Evolutionary conservation across 2,797 vertebrate species (phyloP).

Genomic region (Lagodon rhomboides): DNA sequence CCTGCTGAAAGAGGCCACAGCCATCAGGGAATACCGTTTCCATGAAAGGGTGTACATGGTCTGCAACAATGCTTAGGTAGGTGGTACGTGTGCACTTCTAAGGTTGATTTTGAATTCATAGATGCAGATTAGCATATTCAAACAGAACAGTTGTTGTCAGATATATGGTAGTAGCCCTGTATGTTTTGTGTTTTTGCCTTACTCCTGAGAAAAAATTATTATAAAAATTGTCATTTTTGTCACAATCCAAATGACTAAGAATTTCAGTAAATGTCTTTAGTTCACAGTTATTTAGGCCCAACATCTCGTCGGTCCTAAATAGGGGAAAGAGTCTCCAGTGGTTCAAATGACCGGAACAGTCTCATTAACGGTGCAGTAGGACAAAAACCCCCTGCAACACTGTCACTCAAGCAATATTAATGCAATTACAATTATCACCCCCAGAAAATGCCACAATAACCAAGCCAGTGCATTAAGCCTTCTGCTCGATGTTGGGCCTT

Average conservation of each 20-base stretch:
- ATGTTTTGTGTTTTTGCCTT: neutral
- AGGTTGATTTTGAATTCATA: no score
- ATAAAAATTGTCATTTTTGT: slow-evolving; percentile 7
- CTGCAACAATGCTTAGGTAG: no score
- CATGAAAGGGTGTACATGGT: no score
- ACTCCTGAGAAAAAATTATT: slow-evolving; percentile 1
- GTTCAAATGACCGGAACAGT: slow-evolving; percentile 53
- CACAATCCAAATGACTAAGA: slow-evolving; percentile 35
- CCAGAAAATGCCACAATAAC: slow-evolving; percentile 62
- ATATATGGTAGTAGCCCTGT: neutral
- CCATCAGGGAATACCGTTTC: no score
- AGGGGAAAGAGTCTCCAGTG: slow-evolving; percentile 17
- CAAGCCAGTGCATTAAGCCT: slow-evolving; percentile 28
- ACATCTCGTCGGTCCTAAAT: slow-evolving; percentile 14
- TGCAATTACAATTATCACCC: slow-evolving; percentile 71
- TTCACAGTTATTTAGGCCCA: slow-evolving; percentile 50
- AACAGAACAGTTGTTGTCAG: no score
- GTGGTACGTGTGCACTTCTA: no score
- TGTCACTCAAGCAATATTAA: slow-evolving; percentile 69
- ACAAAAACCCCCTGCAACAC: slow-evolving; percentile 68
- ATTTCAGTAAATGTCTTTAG: slow-evolving; percentile 39
- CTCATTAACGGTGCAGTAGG: slow-evolving; percentile 65
- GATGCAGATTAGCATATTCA: no score
- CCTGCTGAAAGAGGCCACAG: no score
- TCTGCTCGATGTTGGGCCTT: slow-evolving; percentile 35